phyloP scores from a whole-genome alignment of 2,888 invertebrate species.

The Drosophila fungiperda region DNA sequence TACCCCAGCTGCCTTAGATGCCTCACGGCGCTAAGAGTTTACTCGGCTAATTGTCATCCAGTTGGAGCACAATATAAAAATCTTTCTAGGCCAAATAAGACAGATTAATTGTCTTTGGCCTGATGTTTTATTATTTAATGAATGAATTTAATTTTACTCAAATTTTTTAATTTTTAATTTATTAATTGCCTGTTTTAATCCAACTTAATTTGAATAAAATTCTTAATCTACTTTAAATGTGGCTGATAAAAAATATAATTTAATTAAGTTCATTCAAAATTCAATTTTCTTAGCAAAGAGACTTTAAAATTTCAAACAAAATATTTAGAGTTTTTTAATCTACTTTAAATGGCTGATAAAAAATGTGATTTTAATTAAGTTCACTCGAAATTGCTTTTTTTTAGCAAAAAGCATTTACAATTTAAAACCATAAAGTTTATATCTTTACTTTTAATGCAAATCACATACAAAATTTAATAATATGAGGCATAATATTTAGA shows the following conservation, averaged over 20 bases:
- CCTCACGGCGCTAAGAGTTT: slow-evolving; percentile 34
- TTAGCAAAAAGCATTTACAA: background rate
- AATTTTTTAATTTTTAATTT: background rate
- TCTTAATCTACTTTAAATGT: background rate
- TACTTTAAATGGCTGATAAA: background rate
- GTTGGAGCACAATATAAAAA: slow-evolving; percentile 13
- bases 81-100: slow-evolving; percentile 42
- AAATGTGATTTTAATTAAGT: background rate
- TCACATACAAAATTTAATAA: background rate
- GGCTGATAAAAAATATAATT: background rate
- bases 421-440: background rate
- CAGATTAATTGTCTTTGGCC: background rate
- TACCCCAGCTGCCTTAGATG: slow-evolving; percentile 21
- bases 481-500: too few species aligned
- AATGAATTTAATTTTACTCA: background rate
- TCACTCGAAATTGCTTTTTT: background rate
- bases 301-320: background rate
- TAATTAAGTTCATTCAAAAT: background rate
- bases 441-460: background rate
- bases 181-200: background rate
- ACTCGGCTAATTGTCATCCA: slow-evolving; percentile 39
- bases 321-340: background rate
- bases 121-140: background rate
- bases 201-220: background rate
- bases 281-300: background rate